phyloP scores from a whole-genome alignment of 2,797 vertebrate species.

The Parotocinclus haroldoi region DNA sequence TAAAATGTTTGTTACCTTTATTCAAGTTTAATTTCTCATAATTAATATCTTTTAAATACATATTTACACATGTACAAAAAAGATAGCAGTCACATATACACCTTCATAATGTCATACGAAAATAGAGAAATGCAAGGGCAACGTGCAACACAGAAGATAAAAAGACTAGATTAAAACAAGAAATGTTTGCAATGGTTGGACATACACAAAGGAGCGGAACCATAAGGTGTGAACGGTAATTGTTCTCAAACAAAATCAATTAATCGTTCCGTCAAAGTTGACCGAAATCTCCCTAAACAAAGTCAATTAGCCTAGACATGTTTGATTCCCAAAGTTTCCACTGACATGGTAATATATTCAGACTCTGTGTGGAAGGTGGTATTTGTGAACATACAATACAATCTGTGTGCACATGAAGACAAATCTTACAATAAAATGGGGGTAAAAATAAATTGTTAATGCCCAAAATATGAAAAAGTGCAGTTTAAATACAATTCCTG shows the following conservation, averaged over 20 bases:
- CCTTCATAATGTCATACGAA: constrained; percentile 68
- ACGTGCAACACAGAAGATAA: constrained; percentile 76
- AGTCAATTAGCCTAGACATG: too few species aligned
- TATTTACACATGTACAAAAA: constrained; percentile 77
- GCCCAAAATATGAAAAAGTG: constrained; percentile 31
- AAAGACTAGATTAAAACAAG: constrained; percentile 5
- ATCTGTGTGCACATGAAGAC: too few species aligned
- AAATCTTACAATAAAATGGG: too few species aligned
- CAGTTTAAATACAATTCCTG: constrained; percentile 53
- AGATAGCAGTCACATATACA: constrained; percentile 58
- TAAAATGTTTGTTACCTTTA: constrained; percentile 70
- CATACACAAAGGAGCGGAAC: too few species aligned
- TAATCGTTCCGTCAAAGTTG: too few species aligned
- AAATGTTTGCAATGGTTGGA: too few species aligned
- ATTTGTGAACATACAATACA: too few species aligned
- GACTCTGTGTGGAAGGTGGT: not conserved
- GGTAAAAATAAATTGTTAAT: constrained; percentile 16
- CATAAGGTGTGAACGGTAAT: too few species aligned
- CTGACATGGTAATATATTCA: not conserved
- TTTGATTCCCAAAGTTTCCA: not conserved
- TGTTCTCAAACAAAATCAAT: not conserved
- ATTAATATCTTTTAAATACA: constrained; percentile 70
- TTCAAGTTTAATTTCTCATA: constrained; percentile 76
- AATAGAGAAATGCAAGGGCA: constrained; percentile 68
- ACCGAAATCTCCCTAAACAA: too few species aligned